phyloP scores from a whole-genome alignment of 1,140 invertebrate species.

The Maconellicoccus hirsutus region DNA sequence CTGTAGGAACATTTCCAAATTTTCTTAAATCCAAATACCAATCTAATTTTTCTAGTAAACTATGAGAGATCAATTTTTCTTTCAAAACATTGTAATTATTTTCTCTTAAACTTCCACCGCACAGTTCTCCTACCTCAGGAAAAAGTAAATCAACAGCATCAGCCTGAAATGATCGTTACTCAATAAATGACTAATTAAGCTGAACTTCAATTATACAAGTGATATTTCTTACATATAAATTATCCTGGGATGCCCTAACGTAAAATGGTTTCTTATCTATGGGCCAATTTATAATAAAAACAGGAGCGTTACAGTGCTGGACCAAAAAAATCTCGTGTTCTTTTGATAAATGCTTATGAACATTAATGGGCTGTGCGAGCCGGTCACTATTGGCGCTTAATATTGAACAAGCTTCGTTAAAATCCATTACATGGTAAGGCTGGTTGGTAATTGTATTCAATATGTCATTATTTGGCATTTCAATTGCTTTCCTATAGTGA shows the following conservation, averaged over 20 bases:
- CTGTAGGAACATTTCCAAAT: slow-evolving; percentile 77
- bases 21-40: slow-evolving; percentile 89
- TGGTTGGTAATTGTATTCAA: slow-evolving; percentile 39
- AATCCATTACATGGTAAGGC: slow-evolving; percentile 56
- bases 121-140: slow-evolving; percentile 80
- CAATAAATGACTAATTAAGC: too few relatives aligned
- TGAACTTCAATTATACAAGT: slow-evolving; percentile 1
- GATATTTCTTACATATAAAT: slow-evolving; percentile 41
- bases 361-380: slow-evolving; percentile 37
- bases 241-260: slow-evolving; percentile 55
- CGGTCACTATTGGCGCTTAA: slow-evolving; percentile 44
- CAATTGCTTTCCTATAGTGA: slow-evolving; percentile 40
- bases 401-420: slow-evolving; percentile 62
- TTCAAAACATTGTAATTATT: slow-evolving; percentile 55
- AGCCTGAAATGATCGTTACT: slow-evolving; percentile 41
- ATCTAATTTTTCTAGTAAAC: slow-evolving; percentile 42
- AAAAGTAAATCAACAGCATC: slow-evolving; percentile 76
- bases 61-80: slow-evolving; percentile 32
- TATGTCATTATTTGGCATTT: slow-evolving; percentile 26
- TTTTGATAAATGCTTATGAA: slow-evolving; percentile 55
- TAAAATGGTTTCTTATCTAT: slow-evolving; percentile 84
- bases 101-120: slow-evolving; percentile 88
- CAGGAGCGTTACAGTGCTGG: slow-evolving; percentile 56
- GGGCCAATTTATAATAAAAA: slow-evolving; percentile 87
- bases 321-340: slow-evolving; percentile 84